phyloP scores from a whole-genome alignment of 1,140 invertebrate species.

The Caenorhabditis brenneri region DNA sequence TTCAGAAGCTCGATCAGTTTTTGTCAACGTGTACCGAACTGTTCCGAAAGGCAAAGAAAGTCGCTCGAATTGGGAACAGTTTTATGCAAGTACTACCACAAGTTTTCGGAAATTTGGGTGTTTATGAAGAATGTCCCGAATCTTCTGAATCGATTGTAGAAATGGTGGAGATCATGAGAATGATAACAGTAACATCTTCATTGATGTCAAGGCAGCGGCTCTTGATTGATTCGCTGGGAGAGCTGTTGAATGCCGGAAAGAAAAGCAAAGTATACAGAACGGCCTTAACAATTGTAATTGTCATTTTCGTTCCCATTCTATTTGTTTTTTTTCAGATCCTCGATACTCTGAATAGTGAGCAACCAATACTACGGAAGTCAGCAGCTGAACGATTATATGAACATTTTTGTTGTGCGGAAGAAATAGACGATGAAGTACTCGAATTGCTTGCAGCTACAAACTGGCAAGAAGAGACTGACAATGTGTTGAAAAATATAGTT shows the following conservation, averaged over 20 bases:
- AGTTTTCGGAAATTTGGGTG: neutral
- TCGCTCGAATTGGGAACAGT: neutral
- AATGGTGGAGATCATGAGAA: neutral
- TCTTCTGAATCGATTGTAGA: neutral
- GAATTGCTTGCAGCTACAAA: neutral
- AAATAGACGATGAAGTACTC: neutral
- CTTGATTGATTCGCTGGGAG: neutral
- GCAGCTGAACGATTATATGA: slow-evolving; percentile 16
- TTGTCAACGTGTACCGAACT: neutral
- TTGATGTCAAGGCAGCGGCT: slow-evolving; percentile 6
- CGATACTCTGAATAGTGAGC: neutral
- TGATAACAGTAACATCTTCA: neutral
- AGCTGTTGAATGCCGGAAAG: slow-evolving; percentile 24
- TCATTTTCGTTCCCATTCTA: neutral
- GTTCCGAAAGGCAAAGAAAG: neutral
- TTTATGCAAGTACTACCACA: slow-evolving; percentile 11
- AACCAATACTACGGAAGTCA: neutral
- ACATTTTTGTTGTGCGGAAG: slow-evolving; percentile 12
- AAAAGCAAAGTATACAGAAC: slow-evolving; percentile 10
- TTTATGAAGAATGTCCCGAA: neutral
- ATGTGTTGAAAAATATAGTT: neutral
- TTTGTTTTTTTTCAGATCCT: neutral
- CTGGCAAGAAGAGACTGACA: neutral
- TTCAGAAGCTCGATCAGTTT: slow-evolving; percentile 11
- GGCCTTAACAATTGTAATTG: neutral